Evolutionary conservation across 2,888 invertebrate genomes (phyloP), one percentile per base, ranked within the genome.

Genomic region (Sinohyriopsis cumingii): DNA sequence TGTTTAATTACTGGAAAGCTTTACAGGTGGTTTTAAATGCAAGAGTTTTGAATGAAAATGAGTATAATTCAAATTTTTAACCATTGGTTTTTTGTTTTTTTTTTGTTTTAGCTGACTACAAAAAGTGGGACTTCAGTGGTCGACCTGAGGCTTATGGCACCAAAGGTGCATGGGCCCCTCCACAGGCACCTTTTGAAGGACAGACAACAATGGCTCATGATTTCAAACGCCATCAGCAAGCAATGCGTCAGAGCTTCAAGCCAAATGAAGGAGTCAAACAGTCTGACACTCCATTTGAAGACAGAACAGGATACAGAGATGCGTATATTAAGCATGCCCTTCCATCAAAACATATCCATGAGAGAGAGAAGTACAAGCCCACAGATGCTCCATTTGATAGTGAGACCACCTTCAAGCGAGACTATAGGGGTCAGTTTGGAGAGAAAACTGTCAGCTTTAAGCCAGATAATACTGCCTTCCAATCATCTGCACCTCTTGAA

Each of bases 271-370:
- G 80, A 5, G 81, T 86, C 5, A 80, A 82, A 24, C 67, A 79
- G 68, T 88, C 88, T 7, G 85, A 85, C 64, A 77, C 81, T 22
- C 90, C 90, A 19, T 88, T 90, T 69, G 85, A 88, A 62, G 87
- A 81, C 45, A 68, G 72, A 15, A 90, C 90, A 15, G 87, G 85
- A 55, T 89, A 90, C 78, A 75, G 88, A 25, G 84, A 85, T 25
- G 83, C 83, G 9, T 90, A 87, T 72, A 83, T 87, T 54, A 82
- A 82, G 66, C 88, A 90, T 73, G 85, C 88, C 5, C 68, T 90
- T 55, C 85, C 82, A 60, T 66, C 79, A 5, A 84, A 81, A 68
- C 81, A 78, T 66, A 63, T 74, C 25, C 84, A 79, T 68, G 85
- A 84, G 55, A 78, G 77, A 68, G 86, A 85, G 53, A 67, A 75